Evolutionary conservation across 1,140 invertebrate species (phyloP).

Genomic region (Bemisia tabaci): DNA sequence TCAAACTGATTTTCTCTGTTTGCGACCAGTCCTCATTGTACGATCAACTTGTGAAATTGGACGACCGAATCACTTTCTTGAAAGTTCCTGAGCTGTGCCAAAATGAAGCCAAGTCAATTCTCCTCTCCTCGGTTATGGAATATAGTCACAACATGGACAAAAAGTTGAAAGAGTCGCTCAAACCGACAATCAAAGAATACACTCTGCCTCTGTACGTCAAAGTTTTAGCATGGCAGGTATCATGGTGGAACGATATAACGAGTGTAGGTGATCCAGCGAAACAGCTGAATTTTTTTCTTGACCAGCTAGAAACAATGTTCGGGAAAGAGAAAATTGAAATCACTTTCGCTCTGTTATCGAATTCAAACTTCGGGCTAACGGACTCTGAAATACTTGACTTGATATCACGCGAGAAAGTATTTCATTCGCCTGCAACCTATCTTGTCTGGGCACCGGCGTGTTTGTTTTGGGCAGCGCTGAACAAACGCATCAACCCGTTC

Average conservation of each 20-base stretch:
- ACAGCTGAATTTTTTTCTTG: constrained; percentile 45
- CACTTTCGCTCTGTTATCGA: constrained; percentile 50
- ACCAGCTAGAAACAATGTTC: constrained; percentile 47
- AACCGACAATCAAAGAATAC: constrained; percentile 43
- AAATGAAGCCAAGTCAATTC: constrained; percentile 35
- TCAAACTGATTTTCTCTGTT: constrained; percentile 56
- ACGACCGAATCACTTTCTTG: constrained; percentile 20
- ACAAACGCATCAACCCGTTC: constrained; percentile 47
- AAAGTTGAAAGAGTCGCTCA: constrained; percentile 40
- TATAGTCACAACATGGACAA: constrained; percentile 47
- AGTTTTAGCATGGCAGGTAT: constrained; percentile 50
- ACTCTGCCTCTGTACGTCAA: constrained; percentile 51
- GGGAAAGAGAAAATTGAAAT: constrained; percentile 40
- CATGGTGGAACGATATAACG: constrained; percentile 38
- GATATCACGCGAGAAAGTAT: constrained; percentile 50
- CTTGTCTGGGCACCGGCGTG: constrained; percentile 48
- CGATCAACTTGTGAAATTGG: constrained; percentile 31
- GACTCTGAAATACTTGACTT: constrained; percentile 61
- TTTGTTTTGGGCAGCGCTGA: constrained; percentile 50
- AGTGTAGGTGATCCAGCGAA: constrained; percentile 38
- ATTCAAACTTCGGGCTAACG: constrained; percentile 51
- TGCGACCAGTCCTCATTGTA: constrained; percentile 38
- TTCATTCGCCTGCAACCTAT: constrained; percentile 38
- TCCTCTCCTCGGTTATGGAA: constrained; percentile 40
- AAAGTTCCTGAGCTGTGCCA: constrained; percentile 36